These are phyloP conservation scores for Brachystomella parvula DNA, from an alignment of 1,140 invertebrate genomes.

Conservation along the genomic window DNA sequence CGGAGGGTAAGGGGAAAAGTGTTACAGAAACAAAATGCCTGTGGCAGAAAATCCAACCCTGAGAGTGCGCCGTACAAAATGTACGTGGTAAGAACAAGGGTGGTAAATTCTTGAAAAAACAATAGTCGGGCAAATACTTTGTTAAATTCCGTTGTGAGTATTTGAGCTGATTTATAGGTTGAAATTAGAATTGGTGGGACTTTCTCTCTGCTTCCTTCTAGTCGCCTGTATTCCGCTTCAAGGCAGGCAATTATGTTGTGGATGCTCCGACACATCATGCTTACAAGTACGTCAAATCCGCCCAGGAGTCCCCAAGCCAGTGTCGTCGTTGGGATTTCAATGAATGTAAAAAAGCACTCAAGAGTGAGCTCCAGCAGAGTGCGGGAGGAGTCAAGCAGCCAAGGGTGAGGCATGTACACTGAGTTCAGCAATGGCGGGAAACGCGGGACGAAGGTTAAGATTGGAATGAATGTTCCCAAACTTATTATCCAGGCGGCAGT, in stretches of 20 bases:
- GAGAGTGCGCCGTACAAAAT: constrained; percentile 4
- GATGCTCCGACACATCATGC: constrained; percentile 13
- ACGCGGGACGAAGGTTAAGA: neutral
- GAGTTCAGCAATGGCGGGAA: constrained; percentile 16
- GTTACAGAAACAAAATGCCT: neutral
- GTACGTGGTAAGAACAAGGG: neutral
- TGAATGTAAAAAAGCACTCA: neutral
- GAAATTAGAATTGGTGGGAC: neutral
- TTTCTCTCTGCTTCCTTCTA: neutral
- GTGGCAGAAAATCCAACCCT: neutral
- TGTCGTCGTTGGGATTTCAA: neutral
- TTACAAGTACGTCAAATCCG: constrained; percentile 3
- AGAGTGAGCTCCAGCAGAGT: neutral
- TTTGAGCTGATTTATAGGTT: neutral
- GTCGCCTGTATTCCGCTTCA: neutral
- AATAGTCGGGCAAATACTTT: neutral
- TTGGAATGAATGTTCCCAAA: constrained; percentile 1
- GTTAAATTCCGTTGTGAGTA: neutral
- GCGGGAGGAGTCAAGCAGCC: neutral
- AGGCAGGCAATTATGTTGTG: neutral
- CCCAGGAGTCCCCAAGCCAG: neutral
- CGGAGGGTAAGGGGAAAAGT: constrained; percentile 2
- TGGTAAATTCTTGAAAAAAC: constrained; percentile 7
- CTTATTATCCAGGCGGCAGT: neutral
- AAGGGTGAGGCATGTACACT: neutral